phyloP scores from a whole-genome alignment of 2,888 invertebrate species.

The Hylaea fasciaria region DNA sequence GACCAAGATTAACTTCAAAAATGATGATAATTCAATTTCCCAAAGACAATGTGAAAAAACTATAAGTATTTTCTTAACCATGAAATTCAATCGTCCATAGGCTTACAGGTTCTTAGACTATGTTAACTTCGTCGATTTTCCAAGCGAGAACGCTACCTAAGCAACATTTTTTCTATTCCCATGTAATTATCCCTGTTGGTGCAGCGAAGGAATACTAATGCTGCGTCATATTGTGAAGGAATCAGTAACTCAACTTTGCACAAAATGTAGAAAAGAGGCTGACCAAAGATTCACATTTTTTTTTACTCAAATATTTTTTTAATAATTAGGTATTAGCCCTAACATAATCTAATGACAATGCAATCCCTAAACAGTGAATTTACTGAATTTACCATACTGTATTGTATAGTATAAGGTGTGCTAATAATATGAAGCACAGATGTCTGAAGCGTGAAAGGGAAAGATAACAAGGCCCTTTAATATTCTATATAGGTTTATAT shows the following conservation, averaged over 20 bases:
- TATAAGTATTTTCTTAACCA: no score
- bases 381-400: conserved; percentile 9
- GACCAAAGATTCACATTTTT: no score
- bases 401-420: background rate
- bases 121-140: conserved; percentile 17
- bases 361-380: background rate
- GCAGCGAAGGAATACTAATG: conserved; percentile 25
- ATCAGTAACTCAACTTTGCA: conserved; percentile 16
- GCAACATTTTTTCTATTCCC: conserved; percentile 24
- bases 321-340: no score
- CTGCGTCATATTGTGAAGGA: background rate
- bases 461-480: conserved; percentile 9
- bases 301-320: no score
- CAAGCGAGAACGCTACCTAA: conserved; percentile 17
- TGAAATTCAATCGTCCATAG: no score
- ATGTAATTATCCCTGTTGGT: conserved; percentile 26
- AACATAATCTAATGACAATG: no score
- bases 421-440: conserved; percentile 12
- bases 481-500: conserved; percentile 4
- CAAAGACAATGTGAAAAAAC: no score
- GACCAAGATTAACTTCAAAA: no score
- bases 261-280: no score
- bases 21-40: no score
- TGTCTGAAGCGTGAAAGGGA: conserved; percentile 10
- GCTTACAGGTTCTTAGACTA: conserved; percentile 6